Evolutionary conservation across 2,888 invertebrate species (phyloP).

Genomic region (Orthosia cruda): DNA sequence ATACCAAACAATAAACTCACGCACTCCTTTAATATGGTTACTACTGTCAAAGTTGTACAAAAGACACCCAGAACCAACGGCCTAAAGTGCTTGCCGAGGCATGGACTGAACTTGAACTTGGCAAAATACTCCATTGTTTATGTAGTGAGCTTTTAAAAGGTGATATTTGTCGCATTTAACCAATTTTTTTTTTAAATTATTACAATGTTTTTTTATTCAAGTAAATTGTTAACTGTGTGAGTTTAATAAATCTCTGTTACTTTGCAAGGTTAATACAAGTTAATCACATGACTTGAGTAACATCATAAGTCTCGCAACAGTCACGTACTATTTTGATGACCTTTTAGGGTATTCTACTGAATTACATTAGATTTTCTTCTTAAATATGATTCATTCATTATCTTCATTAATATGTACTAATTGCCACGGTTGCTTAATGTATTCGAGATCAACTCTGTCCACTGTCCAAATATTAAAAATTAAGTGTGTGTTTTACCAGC

Average conservation of each 20-base stretch:
- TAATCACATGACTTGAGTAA: constrained; percentile 13
- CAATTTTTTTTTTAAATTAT: not conserved
- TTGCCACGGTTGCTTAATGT: not conserved
- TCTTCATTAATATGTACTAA: constrained; percentile 2
- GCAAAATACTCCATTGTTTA: no score
- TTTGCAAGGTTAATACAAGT: not conserved
- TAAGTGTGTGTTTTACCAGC: no score
- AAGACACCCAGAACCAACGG: no score
- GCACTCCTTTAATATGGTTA: no score
- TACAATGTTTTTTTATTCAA: not conserved
- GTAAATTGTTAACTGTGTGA: not conserved
- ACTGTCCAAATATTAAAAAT: not conserved
- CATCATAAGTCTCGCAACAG: not conserved
- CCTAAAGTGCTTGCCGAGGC: no score
- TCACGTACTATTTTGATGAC: constrained; percentile 47
- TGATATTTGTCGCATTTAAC: not conserved
- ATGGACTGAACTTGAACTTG: no score
- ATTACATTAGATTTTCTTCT: constrained; percentile 4
- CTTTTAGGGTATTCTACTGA: constrained; percentile 27
- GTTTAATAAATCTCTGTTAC: not conserved
- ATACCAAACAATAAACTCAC: no score
- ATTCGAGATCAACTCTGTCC: not conserved
- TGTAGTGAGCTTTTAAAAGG: no score
- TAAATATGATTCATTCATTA: not conserved
- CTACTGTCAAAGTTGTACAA: no score